Conservation (phyloP, 2,797 vertebrate species). For the Gallinago nigripennis region DNA sequence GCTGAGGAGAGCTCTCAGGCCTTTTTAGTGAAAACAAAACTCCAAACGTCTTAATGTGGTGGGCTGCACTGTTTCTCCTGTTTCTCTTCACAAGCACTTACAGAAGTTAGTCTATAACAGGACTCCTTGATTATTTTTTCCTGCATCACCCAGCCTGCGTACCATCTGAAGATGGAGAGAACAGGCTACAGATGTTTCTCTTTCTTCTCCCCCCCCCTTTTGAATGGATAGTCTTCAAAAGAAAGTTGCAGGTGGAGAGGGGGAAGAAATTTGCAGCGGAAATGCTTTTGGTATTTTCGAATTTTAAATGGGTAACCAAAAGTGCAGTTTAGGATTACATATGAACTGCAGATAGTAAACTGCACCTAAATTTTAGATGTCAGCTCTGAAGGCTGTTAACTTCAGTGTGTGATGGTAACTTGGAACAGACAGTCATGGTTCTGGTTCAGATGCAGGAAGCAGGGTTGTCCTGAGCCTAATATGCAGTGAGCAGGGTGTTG, state of each 20-base stretch:
- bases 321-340: neutral
- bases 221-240: neutral
- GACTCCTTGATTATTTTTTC: neutral
- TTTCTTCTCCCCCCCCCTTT: neutral
- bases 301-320: neutral
- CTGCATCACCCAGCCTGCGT: neutral
- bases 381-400: neutral
- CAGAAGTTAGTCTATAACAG: neutral
- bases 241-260: neutral
- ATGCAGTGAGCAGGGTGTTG: neutral
- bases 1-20: neutral
- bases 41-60: neutral
- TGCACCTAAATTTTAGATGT: neutral
- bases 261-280: neutral
- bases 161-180: neutral
- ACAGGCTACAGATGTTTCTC: neutral
- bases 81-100: neutral
- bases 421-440: neutral
- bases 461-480: neutral
- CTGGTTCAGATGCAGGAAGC: neutral
- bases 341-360: neutral
- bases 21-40: neutral
- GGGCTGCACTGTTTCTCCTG: neutral
- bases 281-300: neutral
- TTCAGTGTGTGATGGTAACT: fast-evolving